phyloP scores from a whole-genome alignment of 2,113 vertebrate species.

The Arvicanthis niloticus region DNA sequence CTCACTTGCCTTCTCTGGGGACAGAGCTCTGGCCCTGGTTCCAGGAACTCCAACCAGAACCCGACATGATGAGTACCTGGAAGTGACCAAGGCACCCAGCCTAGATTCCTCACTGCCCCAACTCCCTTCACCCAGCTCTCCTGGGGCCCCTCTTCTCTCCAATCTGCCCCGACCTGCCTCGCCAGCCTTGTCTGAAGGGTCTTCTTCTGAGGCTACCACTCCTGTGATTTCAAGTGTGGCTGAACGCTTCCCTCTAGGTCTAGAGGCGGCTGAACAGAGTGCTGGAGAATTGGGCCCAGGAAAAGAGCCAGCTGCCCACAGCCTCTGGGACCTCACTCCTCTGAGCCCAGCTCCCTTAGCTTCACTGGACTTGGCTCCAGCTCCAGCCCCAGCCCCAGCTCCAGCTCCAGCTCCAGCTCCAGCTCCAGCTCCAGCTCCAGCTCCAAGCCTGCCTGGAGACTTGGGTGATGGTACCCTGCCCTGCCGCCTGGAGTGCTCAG shows the following conservation, averaged over 20 bases:
- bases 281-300: slow-evolving; percentile 68
- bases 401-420: slow-evolving; percentile 86
- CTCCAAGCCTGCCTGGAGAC: slow-evolving; percentile 83
- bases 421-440: slow-evolving; percentile 78
- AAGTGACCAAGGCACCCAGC: slow-evolving; percentile 92
- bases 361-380: slow-evolving; percentile 85
- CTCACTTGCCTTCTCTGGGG: slow-evolving; percentile 90
- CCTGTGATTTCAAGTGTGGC: slow-evolving; percentile 80
- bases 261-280: slow-evolving; percentile 76
- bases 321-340: slow-evolving; percentile 89
- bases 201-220: slow-evolving; percentile 86
- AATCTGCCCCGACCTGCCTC: slow-evolving; percentile 83
- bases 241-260: slow-evolving; percentile 81
- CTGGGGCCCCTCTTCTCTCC: slow-evolving; percentile 79
- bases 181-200: slow-evolving; percentile 85
- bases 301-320: slow-evolving; percentile 78
- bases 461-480: slow-evolving; percentile 83
- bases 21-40: slow-evolving; percentile 86
- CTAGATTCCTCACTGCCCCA: slow-evolving; percentile 88
- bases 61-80: slow-evolving; percentile 93
- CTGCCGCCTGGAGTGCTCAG: slow-evolving; percentile 86
- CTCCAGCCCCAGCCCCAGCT: slow-evolving; percentile 79
- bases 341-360: slow-evolving; percentile 87
- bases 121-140: slow-evolving; percentile 88
- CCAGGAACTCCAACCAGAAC: slow-evolving; percentile 81